phyloP scores from a whole-genome alignment of 2,888 invertebrate genomes.

The Euplexia lucipara region DNA sequence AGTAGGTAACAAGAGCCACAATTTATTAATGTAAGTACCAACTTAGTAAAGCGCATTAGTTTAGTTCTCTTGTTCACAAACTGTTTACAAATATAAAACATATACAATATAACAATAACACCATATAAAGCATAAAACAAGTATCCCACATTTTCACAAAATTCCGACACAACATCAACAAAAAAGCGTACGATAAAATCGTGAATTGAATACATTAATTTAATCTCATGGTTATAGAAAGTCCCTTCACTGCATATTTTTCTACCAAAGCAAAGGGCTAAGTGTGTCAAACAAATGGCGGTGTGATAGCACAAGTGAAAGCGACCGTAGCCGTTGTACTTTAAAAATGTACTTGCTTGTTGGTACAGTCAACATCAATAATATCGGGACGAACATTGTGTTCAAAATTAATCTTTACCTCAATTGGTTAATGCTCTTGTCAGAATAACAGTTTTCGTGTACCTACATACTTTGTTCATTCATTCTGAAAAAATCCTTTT shows the following conservation, averaged over 20 bases:
- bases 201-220: conserved; percentile 41
- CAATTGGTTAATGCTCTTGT: too few species aligned
- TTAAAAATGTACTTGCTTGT: conserved; percentile 43
- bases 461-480: too few species aligned
- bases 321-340: conserved; percentile 53
- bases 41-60: not conserved
- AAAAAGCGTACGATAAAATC: conserved; percentile 43
- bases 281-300: conserved; percentile 74
- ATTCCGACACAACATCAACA: conserved; percentile 3
- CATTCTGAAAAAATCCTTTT: too few species aligned
- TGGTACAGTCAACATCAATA: too few species aligned
- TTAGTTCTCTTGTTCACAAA: not conserved
- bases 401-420: too few species aligned
- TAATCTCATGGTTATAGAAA: conserved; percentile 64
- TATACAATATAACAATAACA: not conserved
- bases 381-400: too few species aligned
- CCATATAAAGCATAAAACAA: conserved; percentile 1
- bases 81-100: not conserved
- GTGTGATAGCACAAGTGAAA: conserved; percentile 75
- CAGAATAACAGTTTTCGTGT: too few species aligned
- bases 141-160: conserved; percentile 22
- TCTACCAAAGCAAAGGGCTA: conserved; percentile 69
- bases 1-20: too few species aligned
- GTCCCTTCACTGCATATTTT: conserved; percentile 65
- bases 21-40: not conserved